Base-by-base conservation (phyloP, 2,797 vertebrate species). In the Pseudomugil gertrudae region DNA sequence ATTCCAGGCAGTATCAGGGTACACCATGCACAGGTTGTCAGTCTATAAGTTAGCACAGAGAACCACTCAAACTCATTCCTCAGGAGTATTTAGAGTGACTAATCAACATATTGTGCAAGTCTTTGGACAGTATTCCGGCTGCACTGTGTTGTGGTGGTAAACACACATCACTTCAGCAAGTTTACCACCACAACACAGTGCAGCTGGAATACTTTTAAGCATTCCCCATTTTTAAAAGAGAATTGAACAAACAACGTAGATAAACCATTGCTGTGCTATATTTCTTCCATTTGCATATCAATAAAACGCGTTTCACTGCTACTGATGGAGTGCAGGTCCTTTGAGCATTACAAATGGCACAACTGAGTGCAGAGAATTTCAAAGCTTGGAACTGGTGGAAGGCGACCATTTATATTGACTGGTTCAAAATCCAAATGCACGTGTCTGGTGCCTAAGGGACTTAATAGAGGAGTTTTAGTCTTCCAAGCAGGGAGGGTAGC, bases 341-440 rank as follows among this genome's bases (percentile, higher is more conserved):
- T 57, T 9, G 69, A 59, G 77, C 43, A 59, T 70, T 32, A 33
- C 54, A 72, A 70, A 72, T 51, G 60, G 71, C 52, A 29, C 38
- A 84, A 64, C 72, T 82, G 75, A 86, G 72, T 29, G 63, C 48
- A 62, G 53, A 72, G 60, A 72, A 66, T 73, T 58, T 66, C 56
- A 65, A 68, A 72, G 64, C 56, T 27, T 0, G 5, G 24, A 54
- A 57, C 70, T 75, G 56, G 27, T 50, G 51, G 65, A 64, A 76
- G 80, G 78, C 70, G 76, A 86, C 84, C 73, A 76, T 79, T 87
- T 62, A 45, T 85, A 86, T 90, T 17, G 86, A 89, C 72, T 75
- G 64, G 58, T 56, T 71, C 1, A 58, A 80, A 80, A 81, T 78
- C 68, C 52, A 69, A 88, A 83, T 1, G 36, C 24, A 66, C 38